Conservation (phyloP, 1,140 invertebrate genomes). For the Pomphorhynchus laevis region DNA sequence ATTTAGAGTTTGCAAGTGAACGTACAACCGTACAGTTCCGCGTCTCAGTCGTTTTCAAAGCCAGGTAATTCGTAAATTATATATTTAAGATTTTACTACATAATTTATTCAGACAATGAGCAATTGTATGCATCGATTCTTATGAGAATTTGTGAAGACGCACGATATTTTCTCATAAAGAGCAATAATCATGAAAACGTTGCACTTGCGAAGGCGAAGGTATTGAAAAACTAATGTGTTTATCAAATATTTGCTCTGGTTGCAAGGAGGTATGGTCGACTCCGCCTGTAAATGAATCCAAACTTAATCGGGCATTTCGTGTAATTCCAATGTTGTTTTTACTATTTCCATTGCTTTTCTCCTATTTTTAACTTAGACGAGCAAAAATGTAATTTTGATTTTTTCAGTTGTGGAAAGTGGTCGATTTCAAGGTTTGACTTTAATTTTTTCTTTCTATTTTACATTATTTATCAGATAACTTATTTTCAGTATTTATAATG, state of each 20-base stretch:
- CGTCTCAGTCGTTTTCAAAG: no score
- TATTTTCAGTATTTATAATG: no score
- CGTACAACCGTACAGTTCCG: no score
- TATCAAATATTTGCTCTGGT: neutral
- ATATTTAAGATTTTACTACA: no score
- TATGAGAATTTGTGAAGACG: no score
- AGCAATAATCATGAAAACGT: conserved; percentile 90
- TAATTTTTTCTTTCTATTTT: no score
- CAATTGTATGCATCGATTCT: no score
- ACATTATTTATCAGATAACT: no score
- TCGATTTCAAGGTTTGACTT: conserved; percentile 34
- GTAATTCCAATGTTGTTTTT: conserved; percentile 11
- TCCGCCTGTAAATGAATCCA: conserved; percentile 67
- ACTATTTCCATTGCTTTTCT: neutral
- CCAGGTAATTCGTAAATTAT: no score
- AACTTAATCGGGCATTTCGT: conserved; percentile 59
- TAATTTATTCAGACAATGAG: no score
- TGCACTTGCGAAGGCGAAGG: conserved; percentile 50
- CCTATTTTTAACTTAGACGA: conserved; percentile 25
- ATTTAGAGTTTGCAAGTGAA: no score
- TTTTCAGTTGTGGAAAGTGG: conserved; percentile 92
- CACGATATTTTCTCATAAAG: conserved; percentile 78
- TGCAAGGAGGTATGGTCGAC: conserved; percentile 60
- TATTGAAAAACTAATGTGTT: neutral
- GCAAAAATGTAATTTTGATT: conserved; percentile 60